These are phyloP conservation scores for Metaphire vulgaris DNA, from an alignment of 1,140 invertebrate species.

Conservation along the genomic window DNA sequence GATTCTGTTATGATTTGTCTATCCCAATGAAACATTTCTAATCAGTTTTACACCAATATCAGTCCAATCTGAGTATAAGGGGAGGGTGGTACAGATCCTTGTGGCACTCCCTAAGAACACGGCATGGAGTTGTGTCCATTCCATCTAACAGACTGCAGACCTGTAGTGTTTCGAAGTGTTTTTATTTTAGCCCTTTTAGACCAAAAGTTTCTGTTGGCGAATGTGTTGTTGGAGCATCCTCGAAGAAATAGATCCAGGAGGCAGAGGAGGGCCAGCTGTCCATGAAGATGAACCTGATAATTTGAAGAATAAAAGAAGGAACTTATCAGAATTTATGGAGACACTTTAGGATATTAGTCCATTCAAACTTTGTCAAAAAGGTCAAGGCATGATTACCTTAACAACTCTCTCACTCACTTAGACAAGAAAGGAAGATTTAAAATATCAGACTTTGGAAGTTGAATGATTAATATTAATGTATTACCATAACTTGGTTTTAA, in stretches of 20 bases:
- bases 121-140: not conserved
- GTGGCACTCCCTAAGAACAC: too few relatives aligned
- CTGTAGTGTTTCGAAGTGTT: constrained; percentile 4
- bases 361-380: too few relatives aligned
- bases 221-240: constrained; percentile 50
- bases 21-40: not conserved
- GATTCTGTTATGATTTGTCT: not conserved
- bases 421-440: too few relatives aligned
- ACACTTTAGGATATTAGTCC: constrained; percentile 4
- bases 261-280: constrained; percentile 54
- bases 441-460: too few relatives aligned
- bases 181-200: constrained; percentile 27
- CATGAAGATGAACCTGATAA: not conserved
- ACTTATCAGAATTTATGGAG: constrained; percentile 18
- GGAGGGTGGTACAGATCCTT: too few relatives aligned
- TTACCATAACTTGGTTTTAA: too few relatives aligned
- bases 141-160: not conserved
- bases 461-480: too few relatives aligned
- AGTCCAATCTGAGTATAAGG: not conserved
- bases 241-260: constrained; percentile 49
- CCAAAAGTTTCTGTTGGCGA: constrained; percentile 46
- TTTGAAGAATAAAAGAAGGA: not conserved
- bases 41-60: not conserved
- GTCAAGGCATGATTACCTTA: too few relatives aligned
- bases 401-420: too few relatives aligned